These are phyloP conservation scores for Phortica variegata DNA, from an alignment of 1,140 invertebrate species.

Conservation along the genomic window DNA sequence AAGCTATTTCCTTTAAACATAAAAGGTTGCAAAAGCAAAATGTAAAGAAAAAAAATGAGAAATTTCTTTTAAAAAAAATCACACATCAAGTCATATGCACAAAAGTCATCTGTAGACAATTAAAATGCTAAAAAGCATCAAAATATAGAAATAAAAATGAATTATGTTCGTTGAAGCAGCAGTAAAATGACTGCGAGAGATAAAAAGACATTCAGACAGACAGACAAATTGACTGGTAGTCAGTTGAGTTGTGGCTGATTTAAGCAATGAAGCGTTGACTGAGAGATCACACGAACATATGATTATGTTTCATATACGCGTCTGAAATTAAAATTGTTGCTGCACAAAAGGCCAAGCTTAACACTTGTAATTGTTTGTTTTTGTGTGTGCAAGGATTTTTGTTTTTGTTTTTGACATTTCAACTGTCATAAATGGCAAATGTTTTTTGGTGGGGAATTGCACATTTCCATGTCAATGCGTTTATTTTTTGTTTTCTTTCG, in stretches of 20 bases:
- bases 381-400: slow-evolving; percentile 4
- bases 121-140: slow-evolving; percentile 46
- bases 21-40: slow-evolving; percentile 39
- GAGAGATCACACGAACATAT: too few species aligned
- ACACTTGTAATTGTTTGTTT: slow-evolving; percentile 49
- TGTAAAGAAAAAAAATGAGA: too few species aligned
- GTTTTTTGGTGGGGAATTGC: too few species aligned
- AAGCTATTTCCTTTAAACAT: slow-evolving; percentile 49
- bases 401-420: slow-evolving; percentile 50
- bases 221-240: too few species aligned
- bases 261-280: slow-evolving; percentile 1
- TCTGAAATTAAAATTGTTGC: too few species aligned
- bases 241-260: too few species aligned
- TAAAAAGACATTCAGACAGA: too few species aligned
- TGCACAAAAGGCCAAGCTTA: slow-evolving; percentile 31
- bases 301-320: slow-evolving; percentile 4
- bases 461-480: too few species aligned
- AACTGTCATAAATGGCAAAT: slow-evolving; percentile 55
- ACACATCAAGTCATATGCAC: too few species aligned
- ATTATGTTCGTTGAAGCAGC: too few species aligned
- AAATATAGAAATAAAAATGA: slow-evolving; percentile 3
- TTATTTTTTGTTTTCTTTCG: background rate
- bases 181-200: too few species aligned
- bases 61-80: too few species aligned
- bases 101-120: slow-evolving; percentile 35